phyloP scores from a whole-genome alignment of 2,888 invertebrate species.

The Drosophila niveifrons region DNA sequence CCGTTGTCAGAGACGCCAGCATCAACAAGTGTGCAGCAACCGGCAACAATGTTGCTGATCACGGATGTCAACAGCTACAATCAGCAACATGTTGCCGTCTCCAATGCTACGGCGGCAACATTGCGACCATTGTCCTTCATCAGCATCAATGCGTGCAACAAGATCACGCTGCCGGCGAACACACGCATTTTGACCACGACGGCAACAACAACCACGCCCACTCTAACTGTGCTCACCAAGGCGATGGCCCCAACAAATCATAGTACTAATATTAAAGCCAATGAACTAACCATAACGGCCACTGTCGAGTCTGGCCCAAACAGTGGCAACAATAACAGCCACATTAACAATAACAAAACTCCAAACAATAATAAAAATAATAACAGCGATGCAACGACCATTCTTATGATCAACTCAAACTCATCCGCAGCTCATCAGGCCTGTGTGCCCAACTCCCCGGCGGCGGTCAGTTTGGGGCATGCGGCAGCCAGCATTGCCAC shows the following conservation, averaged over 20 bases:
- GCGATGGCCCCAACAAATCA: slow-evolving; percentile 42
- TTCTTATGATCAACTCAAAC: slow-evolving; percentile 71
- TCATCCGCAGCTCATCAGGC: slow-evolving; percentile 73
- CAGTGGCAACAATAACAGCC: slow-evolving; percentile 26
- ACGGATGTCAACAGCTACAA: slow-evolving; percentile 81
- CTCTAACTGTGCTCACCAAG: slow-evolving; percentile 56
- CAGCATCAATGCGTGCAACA: slow-evolving; percentile 81
- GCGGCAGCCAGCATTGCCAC: slow-evolving; percentile 72
- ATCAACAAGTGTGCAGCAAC: slow-evolving; percentile 46
- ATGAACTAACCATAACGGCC: slow-evolving; percentile 74
- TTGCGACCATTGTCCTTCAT: slow-evolving; percentile 82
- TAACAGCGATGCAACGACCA: slow-evolving; percentile 63
- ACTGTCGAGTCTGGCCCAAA: slow-evolving; percentile 33
- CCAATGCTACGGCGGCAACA: slow-evolving; percentile 57
- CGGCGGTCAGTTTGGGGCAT: slow-evolving; percentile 66
- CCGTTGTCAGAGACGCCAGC: slow-evolving; percentile 4
- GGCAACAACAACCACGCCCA: slow-evolving; percentile 61
- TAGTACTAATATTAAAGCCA: slow-evolving; percentile 60
- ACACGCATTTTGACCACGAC: slow-evolving; percentile 78
- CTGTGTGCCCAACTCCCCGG: slow-evolving; percentile 79
- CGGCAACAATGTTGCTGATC: slow-evolving; percentile 81
- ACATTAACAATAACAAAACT: slow-evolving; percentile 40
- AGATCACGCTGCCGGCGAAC: slow-evolving; percentile 81
- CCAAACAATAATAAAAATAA: slow-evolving; percentile 41
- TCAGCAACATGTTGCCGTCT: slow-evolving; percentile 61